These are phyloP conservation scores for Chaetodon trifasciatus DNA, from an alignment of 2,797 vertebrate species.

Conservation along the genomic window DNA sequence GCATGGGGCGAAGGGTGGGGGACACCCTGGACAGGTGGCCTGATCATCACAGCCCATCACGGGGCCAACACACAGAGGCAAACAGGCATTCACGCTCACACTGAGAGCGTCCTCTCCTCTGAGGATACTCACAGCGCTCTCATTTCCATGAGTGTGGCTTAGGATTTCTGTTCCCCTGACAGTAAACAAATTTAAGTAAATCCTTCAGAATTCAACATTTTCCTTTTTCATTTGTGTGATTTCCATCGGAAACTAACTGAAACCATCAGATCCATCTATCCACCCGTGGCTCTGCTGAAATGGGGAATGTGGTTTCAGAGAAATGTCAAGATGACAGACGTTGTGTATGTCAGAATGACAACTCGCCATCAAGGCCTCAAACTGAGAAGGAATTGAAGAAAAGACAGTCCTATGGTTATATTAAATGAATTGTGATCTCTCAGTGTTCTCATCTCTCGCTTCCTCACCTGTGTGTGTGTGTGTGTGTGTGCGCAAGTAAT, in stretches of 20 bases:
- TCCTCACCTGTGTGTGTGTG: conserved; percentile 23
- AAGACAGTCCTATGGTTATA: not conserved
- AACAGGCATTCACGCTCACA: not conserved
- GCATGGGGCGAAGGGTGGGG: not conserved
- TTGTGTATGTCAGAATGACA: not conserved
- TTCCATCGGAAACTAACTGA: not conserved
- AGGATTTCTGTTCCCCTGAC: conserved; percentile 17
- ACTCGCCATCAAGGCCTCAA: not conserved
- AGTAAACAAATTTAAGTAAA: conserved; percentile 26
- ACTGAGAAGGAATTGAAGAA: not conserved
- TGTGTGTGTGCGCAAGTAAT: conserved; percentile 28
- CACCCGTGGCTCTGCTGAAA: not conserved
- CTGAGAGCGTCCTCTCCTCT: conserved; percentile 25
- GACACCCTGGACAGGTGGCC: not conserved
- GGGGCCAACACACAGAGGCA: not conserved
- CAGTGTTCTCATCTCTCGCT: not conserved
- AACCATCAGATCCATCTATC: not conserved
- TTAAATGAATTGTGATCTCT: conserved; percentile 23
- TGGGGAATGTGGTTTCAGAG: not conserved
- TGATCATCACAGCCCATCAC: not conserved
- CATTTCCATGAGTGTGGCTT: conserved; percentile 23
- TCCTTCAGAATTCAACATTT: conserved; percentile 19
- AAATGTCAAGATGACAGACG: not conserved
- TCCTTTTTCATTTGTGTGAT: conserved; percentile 14
- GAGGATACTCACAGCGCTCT: conserved; percentile 18